Percentiles rank a stretch among this genome's conserved stretches.
Evolutionary conservation across 2,888 invertebrate species (phyloP).

Genomic region (Cistogaster globosa): DNA sequence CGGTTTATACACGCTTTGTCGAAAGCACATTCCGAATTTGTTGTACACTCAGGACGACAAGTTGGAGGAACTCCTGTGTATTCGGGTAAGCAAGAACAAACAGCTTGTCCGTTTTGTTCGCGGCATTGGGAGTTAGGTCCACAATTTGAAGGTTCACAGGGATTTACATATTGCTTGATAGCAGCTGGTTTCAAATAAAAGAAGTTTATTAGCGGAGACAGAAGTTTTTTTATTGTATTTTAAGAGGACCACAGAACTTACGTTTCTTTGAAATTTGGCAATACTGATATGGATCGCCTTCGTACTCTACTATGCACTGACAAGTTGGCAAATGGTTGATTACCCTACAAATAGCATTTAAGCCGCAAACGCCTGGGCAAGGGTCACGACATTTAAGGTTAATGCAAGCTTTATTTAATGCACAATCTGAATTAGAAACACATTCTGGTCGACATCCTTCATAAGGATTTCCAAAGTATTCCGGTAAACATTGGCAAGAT

Average conservation of each 20-base stretch:
- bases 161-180: slow-evolving; percentile 83
- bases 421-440: slow-evolving; percentile 90
- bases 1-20: slow-evolving; percentile 86
- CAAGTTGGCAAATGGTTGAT: slow-evolving; percentile 88
- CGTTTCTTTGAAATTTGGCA: slow-evolving; percentile 84
- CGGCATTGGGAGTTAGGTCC: slow-evolving; percentile 87
- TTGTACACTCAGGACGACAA: slow-evolving; percentile 88
- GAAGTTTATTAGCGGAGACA: background rate
- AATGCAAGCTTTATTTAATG: slow-evolving; percentile 88
- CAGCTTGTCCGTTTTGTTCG: slow-evolving; percentile 85
- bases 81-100: slow-evolving; percentile 85
- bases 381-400: slow-evolving; percentile 91
- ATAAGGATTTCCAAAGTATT: slow-evolving; percentile 88
- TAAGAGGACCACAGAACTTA: slow-evolving; percentile 80
- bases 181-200: slow-evolving; percentile 74
- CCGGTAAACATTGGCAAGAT: slow-evolving; percentile 87
- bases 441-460: slow-evolving; percentile 91
- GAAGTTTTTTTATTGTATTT: background rate
- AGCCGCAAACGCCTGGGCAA: slow-evolving; percentile 90
- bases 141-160: slow-evolving; percentile 87
- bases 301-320: slow-evolving; percentile 87
- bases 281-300: slow-evolving; percentile 90
- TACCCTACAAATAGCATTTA: slow-evolving; percentile 88
- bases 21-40: slow-evolving; percentile 86
- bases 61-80: slow-evolving; percentile 87